Conservation (phyloP, 2,888 invertebrate genomes). For the Chamaedrilus cognettii region DNA sequence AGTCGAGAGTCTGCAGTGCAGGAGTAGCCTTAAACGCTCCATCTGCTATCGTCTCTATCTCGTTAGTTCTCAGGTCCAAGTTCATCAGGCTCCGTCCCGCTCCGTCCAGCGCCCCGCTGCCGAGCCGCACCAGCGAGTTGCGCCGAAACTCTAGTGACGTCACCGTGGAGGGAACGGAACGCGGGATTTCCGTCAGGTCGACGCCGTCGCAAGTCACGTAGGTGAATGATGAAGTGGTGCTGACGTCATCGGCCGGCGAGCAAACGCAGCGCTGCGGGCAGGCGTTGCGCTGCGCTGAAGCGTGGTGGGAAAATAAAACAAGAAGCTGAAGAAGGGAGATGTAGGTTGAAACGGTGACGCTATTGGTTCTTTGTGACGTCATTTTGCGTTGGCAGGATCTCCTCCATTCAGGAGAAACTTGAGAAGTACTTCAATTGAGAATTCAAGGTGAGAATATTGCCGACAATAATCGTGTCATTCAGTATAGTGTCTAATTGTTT, state of each 20-base stretch:
- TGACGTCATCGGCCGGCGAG: background rate
- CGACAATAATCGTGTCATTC: too few species aligned
- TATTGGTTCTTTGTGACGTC: too few species aligned
- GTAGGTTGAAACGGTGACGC: too few species aligned
- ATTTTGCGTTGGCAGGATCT: too few species aligned
- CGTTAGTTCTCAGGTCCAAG: conserved; percentile 26
- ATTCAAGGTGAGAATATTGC: too few species aligned
- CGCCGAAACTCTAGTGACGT: conserved; percentile 20
- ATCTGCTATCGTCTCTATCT: conserved; percentile 25
- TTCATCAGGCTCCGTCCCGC: conserved; percentile 22
- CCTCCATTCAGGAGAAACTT: too few species aligned
- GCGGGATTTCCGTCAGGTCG: conserved; percentile 17
- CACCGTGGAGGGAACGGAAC: conserved; percentile 5
- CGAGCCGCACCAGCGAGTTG: conserved; percentile 20
- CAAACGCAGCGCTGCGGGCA: background rate
- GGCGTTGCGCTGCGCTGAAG: too few species aligned
- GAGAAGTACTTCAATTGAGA: too few species aligned
- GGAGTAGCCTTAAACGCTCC: conserved; percentile 25
- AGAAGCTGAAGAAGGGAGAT: too few species aligned
- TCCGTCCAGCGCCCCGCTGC: conserved; percentile 7
- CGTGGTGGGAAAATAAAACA: too few species aligned
- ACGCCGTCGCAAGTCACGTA: conserved; percentile 19
- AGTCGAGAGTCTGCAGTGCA: conserved; percentile 30
- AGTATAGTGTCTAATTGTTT: too few species aligned
- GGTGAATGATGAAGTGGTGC: background rate